Evolutionary conservation across 1,140 invertebrate genomes (phyloP).

Genomic region (Trichonephila clavata): DNA sequence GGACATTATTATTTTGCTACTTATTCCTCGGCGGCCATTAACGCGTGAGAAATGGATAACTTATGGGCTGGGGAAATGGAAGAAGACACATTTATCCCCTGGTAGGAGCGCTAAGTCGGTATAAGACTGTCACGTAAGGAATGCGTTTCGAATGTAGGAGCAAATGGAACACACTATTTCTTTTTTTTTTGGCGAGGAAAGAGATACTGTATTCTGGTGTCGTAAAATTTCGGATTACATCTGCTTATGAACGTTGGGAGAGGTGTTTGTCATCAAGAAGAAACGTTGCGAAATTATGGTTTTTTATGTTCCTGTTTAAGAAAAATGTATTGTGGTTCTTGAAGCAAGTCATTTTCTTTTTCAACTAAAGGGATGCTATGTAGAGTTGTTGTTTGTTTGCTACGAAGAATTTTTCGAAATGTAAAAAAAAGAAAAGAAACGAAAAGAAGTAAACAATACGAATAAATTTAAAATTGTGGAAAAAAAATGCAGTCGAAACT

Average conservation of each 20-base stretch:
- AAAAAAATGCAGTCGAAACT: too few species aligned
- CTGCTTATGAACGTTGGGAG: neutral
- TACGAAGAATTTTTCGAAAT: too few species aligned
- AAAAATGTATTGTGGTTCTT: neutral
- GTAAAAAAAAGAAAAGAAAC: too few species aligned
- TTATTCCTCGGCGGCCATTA: slow-evolving; percentile 15
- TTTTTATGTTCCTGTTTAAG: neutral
- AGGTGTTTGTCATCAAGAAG: slow-evolving; percentile 1
- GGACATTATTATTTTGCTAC: slow-evolving; percentile 24
- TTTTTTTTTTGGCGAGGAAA: neutral
- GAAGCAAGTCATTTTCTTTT: neutral
- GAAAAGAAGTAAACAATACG: too few species aligned
- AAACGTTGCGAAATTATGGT: neutral
- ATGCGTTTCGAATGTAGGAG: neutral
- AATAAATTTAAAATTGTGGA: too few species aligned
- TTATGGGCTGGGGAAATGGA: neutral
- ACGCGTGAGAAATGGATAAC: slow-evolving; percentile 42
- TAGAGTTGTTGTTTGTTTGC: too few species aligned
- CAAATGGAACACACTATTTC: neutral
- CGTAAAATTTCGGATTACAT: neutral
- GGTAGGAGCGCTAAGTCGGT: neutral
- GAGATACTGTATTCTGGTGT: neutral
- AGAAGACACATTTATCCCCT: slow-evolving; percentile 5
- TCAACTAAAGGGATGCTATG: neutral
- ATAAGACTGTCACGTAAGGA: slow-evolving; percentile 1